phyloP scores from a whole-genome alignment of 2,113 vertebrate genomes.

The Sisor rabdophorus region DNA sequence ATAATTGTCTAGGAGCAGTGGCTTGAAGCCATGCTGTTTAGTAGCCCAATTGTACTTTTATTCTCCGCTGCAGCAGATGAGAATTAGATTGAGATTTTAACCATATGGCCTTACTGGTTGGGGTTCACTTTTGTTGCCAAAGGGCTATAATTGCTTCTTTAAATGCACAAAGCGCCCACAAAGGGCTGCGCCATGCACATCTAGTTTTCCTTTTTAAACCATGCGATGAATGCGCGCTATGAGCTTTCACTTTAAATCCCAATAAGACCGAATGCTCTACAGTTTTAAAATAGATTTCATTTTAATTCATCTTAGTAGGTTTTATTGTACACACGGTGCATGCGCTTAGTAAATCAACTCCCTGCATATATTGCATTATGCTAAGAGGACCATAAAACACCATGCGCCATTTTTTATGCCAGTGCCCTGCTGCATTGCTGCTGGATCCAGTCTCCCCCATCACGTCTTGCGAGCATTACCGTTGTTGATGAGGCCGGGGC shows the following conservation, averaged over 20 bases:
- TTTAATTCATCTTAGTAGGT: neutral
- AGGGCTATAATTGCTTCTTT: conserved; percentile 17
- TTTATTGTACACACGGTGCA: conserved; percentile 4
- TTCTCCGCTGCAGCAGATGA: neutral
- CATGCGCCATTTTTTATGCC: too few relatives aligned
- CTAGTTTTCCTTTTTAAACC: neutral
- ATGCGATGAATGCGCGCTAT: conserved; percentile 3
- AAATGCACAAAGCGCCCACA: conserved; percentile 20
- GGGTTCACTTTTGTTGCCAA: conserved; percentile 23
- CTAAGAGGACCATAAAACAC: neutral
- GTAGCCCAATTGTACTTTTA: neutral
- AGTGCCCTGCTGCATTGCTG: conserved; percentile 8
- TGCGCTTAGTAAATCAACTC: neutral
- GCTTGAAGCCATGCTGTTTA: neutral
- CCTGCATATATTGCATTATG: neutral
- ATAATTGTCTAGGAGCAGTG: neutral
- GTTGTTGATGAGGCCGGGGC: conserved; percentile 35
- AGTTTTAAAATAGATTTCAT: neutral
- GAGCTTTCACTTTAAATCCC: neutral
- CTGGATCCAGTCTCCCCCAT: conserved; percentile 22
- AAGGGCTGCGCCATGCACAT: neutral
- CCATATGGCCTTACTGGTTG: conserved; percentile 29
- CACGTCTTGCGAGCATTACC: conserved; percentile 2
- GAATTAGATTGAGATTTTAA: conserved; percentile 2
- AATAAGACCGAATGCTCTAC: neutral